Evolutionary conservation across 2,888 invertebrate genomes (phyloP).

Genomic region (Idaea biselata): DNA sequence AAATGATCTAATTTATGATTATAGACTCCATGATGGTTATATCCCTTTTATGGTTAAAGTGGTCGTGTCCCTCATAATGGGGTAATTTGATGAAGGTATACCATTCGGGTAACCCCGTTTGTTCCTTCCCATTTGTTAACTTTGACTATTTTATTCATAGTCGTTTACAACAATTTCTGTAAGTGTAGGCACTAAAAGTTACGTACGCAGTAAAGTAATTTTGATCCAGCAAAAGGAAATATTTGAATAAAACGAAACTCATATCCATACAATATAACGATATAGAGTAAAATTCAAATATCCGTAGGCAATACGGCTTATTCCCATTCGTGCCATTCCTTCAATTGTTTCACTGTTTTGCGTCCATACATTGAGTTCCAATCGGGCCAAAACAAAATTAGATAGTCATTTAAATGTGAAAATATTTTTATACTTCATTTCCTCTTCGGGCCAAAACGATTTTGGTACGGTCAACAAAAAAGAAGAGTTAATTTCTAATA

Average conservation of each 20-base stretch:
- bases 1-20: neutral
- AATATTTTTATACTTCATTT: no score
- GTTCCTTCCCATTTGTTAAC: neutral
- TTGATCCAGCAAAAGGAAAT: neutral
- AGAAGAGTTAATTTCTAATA: no score
- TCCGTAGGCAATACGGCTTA: slow-evolving; percentile 5
- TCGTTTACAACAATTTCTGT: neutral
- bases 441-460: no score
- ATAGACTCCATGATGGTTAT: neutral
- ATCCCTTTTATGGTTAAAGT: neutral
- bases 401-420: no score
- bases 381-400: no score
- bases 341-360: no score
- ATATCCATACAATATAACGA: neutral
- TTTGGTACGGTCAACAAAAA: no score
- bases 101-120: neutral
- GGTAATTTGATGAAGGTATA: neutral
- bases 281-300: neutral
- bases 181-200: neutral
- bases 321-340: no score
- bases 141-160: neutral
- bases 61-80: neutral
- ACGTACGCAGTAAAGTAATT: neutral
- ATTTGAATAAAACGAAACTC: neutral
- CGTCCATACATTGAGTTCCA: no score